Base-by-base conservation (phyloP, 2,113 vertebrate genomes). In the Spilogale gracilis region DNA sequence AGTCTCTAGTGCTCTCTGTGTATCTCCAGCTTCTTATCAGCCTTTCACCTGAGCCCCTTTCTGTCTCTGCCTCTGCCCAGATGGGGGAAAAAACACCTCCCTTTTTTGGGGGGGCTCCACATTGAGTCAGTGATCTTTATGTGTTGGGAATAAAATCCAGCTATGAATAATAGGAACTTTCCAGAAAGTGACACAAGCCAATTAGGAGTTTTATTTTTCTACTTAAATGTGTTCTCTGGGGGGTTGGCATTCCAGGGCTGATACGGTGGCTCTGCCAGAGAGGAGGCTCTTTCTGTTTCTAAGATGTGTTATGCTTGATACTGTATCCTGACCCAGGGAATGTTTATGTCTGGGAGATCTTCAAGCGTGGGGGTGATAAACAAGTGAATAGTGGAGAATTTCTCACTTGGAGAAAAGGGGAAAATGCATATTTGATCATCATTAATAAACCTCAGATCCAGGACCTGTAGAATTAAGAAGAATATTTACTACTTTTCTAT, bases 131-230 rank as follows among this genome's bases (percentile, higher is more conserved):
- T 9, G 16, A 69, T 69, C 21, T 73, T 13, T 50, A 45, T 71
- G 27, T 56, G 25, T 63, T 74, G 54, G 38, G 52, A 76, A 74
- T 20, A 81, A 1, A 13, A 52, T 48, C 80, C 11, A 91, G 20
- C 7, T 38, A 20, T 63, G 48, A 80, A 85, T 74, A 89, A 90
- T 0, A 82, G 13, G 16, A 58, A 81, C 4, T 21, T 18, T 74
- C 63, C 32, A 30, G 12, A 82, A 78, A 83, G 43, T n/a, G 50
- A 5, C 48, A 58, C 18, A 79, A 90, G 52, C 23, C 21, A 83
- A 32, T 76, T 80, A 32, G 13, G 6, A 84, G 4, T 67, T 94
- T 54, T 79, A 67, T 74, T 94, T 94, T 97, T 60, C 52, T 91
- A 17, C 32, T 91, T n/a, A 78, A 89, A 73, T 91, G 67, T 65